Evolutionary conservation across 1,140 invertebrate genomes (phyloP).

Genomic region (Eriocheir sinensis): DNA sequence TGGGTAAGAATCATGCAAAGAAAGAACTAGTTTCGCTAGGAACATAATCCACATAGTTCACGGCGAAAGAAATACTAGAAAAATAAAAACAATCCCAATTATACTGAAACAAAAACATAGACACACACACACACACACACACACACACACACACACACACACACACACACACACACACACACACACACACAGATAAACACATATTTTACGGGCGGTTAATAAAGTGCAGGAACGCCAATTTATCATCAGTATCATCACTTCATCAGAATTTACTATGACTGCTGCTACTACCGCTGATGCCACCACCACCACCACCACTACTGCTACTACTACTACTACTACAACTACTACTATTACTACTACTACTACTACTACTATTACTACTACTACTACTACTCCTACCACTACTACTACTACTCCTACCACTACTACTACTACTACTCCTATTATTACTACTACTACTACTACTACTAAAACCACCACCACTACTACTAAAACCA

Average conservation of each 20-base stretch:
- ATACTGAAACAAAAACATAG: too few relatives aligned
- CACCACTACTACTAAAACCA: neutral
- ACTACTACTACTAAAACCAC: neutral
- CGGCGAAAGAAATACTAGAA: too few relatives aligned
- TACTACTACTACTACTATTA: neutral
- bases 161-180: conserved; percentile 17
- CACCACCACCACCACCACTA: neutral
- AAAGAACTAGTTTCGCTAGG: too few relatives aligned
- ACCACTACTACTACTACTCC: neutral
- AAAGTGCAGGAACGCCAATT: too few relatives aligned
- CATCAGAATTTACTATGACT: too few relatives aligned
- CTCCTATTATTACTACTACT: neutral
- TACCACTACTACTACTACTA: neutral
- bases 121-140: neutral
- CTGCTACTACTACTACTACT: neutral
- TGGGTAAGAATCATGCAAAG: too few relatives aligned
- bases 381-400: neutral
- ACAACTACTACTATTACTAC: neutral
- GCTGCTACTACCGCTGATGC: too few relatives aligned
- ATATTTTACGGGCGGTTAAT: neutral
- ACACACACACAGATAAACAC: neutral
- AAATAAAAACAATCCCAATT: too few relatives aligned
- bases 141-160: conserved; percentile 17
- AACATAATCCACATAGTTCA: too few relatives aligned
- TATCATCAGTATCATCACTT: conserved; percentile 44